A percentile compares a stretch with the other conserved stretches of the same genome.
Conservation (phyloP, 2,113 vertebrate genomes). For the Otocyon megalotis region DNA sequence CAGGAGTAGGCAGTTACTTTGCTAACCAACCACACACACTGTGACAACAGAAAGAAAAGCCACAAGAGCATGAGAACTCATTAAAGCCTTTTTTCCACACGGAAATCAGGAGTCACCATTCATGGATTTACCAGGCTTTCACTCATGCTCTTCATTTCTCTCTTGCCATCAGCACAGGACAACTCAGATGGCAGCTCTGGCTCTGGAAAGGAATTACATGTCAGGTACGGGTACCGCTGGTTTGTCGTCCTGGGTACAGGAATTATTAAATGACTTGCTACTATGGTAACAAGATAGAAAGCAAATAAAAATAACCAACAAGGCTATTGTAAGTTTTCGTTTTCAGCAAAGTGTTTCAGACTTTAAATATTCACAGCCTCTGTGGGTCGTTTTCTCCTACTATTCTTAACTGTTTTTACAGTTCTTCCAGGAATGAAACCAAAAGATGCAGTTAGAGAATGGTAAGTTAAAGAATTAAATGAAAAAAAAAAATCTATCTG, state of each 20-base stretch:
- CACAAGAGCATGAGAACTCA: neutral
- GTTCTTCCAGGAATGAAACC: constrained; percentile 28
- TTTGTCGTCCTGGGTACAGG: neutral
- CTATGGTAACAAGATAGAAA: constrained; percentile 63
- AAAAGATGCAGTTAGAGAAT: constrained; percentile 58
- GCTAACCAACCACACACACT: neutral
- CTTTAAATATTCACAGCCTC: constrained; percentile 45
- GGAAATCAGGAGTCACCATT: neutral
- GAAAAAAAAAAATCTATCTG: neutral
- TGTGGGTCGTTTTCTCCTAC: constrained; percentile 23
- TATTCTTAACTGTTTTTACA: constrained; percentile 57
- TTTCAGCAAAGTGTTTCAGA: constrained; percentile 35
- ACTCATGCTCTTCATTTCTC: neutral
- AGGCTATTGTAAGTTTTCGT: constrained; percentile 38
- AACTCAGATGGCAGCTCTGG: neutral
- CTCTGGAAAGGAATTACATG: neutral
- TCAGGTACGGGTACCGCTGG: neutral
- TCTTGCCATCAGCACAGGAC: neutral
- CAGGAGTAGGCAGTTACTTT: neutral
- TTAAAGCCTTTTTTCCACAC: too few relatives aligned
- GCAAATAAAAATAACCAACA: constrained; percentile 67
- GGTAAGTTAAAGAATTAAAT: constrained; percentile 48
- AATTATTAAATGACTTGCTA: constrained; percentile 51
- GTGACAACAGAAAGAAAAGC: neutral
- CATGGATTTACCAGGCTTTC: fast-evolving